A percentile compares a stretch with the other conserved stretches of the same genome.
These are phyloP conservation scores for Cygnus olor DNA, from an alignment of 2,797 vertebrate genomes.

Conservation along the genomic window DNA sequence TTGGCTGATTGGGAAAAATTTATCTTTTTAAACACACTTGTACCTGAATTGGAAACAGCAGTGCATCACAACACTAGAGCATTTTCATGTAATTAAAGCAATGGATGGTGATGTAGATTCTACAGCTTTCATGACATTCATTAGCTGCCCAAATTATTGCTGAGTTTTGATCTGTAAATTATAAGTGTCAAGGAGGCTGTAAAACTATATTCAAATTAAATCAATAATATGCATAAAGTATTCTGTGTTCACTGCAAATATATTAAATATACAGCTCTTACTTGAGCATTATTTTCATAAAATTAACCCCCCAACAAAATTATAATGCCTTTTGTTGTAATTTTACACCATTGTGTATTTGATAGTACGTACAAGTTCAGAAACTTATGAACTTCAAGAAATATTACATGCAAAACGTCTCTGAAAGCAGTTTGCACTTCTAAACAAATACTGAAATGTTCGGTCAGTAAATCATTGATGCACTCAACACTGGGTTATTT, in stretches of 20 bases:
- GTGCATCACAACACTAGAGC: constrained; percentile 85
- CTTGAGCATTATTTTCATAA: constrained; percentile 95
- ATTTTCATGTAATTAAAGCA: constrained; percentile 85
- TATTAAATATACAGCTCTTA: constrained; percentile 99
- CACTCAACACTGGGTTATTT: constrained; percentile 98
- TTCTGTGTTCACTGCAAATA: constrained; percentile 96
- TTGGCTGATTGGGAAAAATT: constrained; percentile 83
- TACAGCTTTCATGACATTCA: constrained; percentile 99
- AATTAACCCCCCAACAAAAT: constrained; percentile 98
- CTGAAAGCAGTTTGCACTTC: constrained; percentile 96
- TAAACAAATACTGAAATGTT: constrained; percentile 96
- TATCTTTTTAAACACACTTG: constrained; percentile 82
- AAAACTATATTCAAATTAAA: constrained; percentile 97
- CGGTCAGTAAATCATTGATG: constrained; percentile 91
- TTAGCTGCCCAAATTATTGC: constrained; percentile 99
- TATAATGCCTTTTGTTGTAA: constrained; percentile 99
- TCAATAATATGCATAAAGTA: constrained; percentile 93
- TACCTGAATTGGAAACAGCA: constrained; percentile 86
- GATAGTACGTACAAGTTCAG: constrained; percentile 92
- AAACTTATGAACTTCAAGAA: constrained; percentile 93
- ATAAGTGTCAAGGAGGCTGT: constrained; percentile 95
- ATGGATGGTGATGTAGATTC: constrained; percentile 87
- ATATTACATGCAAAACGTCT: constrained; percentile 99
- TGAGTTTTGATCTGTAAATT: constrained; percentile 98
- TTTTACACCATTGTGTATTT: constrained; percentile 93